Evolutionary conservation across 2,113 vertebrate genomes (phyloP).

Genomic region (Meriones unguiculatus): DNA sequence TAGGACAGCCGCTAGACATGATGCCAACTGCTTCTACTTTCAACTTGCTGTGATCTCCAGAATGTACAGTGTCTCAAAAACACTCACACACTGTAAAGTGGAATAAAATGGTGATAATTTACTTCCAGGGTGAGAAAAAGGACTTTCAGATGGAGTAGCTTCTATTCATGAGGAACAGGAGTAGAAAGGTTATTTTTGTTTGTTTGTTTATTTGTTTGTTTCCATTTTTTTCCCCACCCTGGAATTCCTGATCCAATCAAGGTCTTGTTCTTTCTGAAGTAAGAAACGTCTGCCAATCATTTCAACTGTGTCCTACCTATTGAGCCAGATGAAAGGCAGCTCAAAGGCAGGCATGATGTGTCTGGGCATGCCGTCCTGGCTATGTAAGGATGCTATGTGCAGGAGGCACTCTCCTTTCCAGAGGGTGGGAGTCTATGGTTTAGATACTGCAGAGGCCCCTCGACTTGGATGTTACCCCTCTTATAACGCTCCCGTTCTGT

Average conservation of each 20-base stretch:
- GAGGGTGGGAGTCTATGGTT: conserved; percentile 30
- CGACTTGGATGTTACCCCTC: conserved; percentile 27
- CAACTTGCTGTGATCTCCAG: conserved; percentile 27
- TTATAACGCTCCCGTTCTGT: conserved; percentile 36
- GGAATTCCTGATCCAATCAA: conserved; percentile 56
- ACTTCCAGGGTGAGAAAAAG: conserved; percentile 82
- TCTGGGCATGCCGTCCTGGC: not conserved
- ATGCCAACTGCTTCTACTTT: not conserved
- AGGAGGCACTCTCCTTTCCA: not conserved
- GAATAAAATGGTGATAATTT: conserved; percentile 33
- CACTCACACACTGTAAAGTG: conserved; percentile 72
- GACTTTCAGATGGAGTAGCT: not conserved
- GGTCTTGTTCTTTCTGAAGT: conserved; percentile 4
- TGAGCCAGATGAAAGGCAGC: conserved; percentile 50
- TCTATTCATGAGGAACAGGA: conserved; percentile 78
- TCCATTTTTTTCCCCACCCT: not conserved
- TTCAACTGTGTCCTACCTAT: conserved; percentile 41
- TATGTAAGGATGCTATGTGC: not conserved
- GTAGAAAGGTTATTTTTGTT: conserved; percentile 80
- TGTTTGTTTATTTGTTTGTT: too few relatives aligned
- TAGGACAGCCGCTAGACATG: not conserved
- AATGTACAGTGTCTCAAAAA: conserved; percentile 72
- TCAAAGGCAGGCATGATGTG: conserved; percentile 46
- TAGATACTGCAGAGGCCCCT: not conserved
- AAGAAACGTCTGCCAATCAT: conserved; percentile 51